Evolutionary conservation across 2,113 vertebrate species (phyloP), one percentile per base, ranked within the genome.

Genomic region (Dolichotis patagonum): DNA sequence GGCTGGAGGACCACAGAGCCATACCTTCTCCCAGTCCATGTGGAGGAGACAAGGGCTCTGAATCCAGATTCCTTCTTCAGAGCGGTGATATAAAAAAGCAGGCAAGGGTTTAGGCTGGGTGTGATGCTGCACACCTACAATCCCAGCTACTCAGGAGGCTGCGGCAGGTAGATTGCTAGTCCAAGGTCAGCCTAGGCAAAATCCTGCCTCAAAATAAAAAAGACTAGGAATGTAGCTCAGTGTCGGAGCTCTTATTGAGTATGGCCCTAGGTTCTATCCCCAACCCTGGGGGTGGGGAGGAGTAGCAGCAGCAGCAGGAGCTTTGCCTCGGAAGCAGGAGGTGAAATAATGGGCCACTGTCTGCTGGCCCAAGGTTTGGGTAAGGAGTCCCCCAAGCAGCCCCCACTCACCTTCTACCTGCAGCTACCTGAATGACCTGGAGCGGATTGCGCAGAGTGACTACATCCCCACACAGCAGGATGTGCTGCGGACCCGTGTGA

Each of bases 401-500:
- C 98, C 98, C 99, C 98, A 99, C 99, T 1, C 99, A 99, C 96
- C 96, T 98, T 14, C 52, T 71, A 5, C 12, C 12, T 30, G 11
- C 94, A 98, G 98, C 88, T 98, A 98, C 94, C 98, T 98, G 95
- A 98, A 98, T 0, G 98, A 98, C 91, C 96, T 98, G 83, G 98
- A 98, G 82, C 97, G 98, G 77, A 98, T 98, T 0, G 97, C 98
- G 0, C 99, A 99, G 98, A 98, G 98, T 0, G 99, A 99, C 98
- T 99, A 99, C 98, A 99, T 99, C 97, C 99, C 99, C 88, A 99
- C 99, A 0, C 99, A 99, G 98, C 99, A 99, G 98, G 99, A 99
- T 0, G 99, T 99, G 96, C 98, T 99, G 86, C 99, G 99, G 97
- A 99, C 99, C 93, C 98, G 99, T 13, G 99, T 99, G 97, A 99